Conservation (phyloP, 2,888 invertebrate species). For the Fragum fragum region DNA sequence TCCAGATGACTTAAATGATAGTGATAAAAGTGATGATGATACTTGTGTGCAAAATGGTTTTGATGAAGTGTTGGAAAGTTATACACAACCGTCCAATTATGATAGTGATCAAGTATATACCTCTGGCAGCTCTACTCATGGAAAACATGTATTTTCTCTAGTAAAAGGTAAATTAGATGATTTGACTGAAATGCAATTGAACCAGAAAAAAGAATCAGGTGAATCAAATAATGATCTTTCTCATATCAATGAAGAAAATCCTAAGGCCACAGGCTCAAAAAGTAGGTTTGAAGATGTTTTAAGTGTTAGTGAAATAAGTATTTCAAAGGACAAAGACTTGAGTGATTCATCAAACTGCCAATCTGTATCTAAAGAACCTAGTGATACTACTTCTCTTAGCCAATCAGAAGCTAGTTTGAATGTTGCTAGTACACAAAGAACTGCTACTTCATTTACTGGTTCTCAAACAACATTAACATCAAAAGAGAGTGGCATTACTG, state of each 20-base stretch:
- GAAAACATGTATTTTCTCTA: neutral
- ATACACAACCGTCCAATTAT: neutral
- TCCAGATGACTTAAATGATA: conserved; percentile 68
- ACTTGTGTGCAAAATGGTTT: conserved; percentile 78
- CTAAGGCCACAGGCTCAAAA: conserved; percentile 14
- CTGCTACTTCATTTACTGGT: neutral
- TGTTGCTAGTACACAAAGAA: conserved; percentile 1
- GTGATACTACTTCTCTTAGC: conserved; percentile 21
- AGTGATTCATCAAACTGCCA: conserved; percentile 16
- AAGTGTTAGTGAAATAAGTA: conserved; percentile 56
- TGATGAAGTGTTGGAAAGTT: conserved; percentile 70
- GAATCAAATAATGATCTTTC: neutral
- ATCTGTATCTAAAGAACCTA: neutral
- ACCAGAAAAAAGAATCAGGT: no score
- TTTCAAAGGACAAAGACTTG: conserved; percentile 13
- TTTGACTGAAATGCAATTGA: neutral
- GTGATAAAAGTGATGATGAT: conserved; percentile 79
- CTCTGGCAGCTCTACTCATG: neutral
- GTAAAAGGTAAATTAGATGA: conserved; percentile 21
- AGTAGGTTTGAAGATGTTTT: conserved; percentile 42
- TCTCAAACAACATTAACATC: conserved; percentile 62
- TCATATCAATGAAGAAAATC: neutral
- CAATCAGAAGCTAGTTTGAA: conserved; percentile 24
- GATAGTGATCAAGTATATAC: neutral
- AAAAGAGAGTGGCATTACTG: conserved; percentile 57